Evolutionary conservation across 2,797 vertebrate species (phyloP).

Genomic region (Pseudochaenichthys georgianus): DNA sequence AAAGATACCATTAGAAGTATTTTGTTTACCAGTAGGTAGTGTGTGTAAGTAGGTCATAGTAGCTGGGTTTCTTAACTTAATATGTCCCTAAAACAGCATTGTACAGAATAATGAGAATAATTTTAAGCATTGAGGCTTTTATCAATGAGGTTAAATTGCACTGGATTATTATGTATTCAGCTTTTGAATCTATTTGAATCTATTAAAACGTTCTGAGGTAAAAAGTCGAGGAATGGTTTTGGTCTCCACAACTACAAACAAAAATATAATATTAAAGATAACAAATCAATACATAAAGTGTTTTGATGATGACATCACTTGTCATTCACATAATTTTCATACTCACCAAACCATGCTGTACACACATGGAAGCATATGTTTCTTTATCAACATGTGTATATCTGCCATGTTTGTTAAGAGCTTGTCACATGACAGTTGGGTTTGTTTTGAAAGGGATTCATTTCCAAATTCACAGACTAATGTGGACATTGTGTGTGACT

Average conservation of each 20-base stretch:
- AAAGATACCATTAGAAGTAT: not conserved
- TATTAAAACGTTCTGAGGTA: no score
- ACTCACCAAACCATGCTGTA: not conserved
- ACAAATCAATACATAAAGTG: not conserved
- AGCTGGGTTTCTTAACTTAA: not conserved
- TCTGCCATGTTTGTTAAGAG: slow-evolving; percentile 1
- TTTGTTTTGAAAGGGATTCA: not conserved
- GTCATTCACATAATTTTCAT: not conserved
- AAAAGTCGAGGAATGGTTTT: not conserved
- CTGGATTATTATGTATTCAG: not conserved
- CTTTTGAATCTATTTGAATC: not conserved
- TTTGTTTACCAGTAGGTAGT: not conserved
- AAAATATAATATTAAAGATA: not conserved
- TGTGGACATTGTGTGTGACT: not conserved
- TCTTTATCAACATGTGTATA: not conserved
- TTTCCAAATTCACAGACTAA: not conserved
- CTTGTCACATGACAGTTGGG: not conserved
- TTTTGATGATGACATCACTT: no score
- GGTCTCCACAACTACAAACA: no score
- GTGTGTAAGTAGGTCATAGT: no score
- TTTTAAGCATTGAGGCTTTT: not conserved
- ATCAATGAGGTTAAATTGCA: not conserved
- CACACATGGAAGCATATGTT: not conserved
- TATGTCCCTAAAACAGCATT: no score
- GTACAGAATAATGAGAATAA: not conserved